These are phyloP conservation scores for Spea hammondii DNA, from an alignment of 2,797 vertebrate genomes.

Conservation along the genomic window DNA sequence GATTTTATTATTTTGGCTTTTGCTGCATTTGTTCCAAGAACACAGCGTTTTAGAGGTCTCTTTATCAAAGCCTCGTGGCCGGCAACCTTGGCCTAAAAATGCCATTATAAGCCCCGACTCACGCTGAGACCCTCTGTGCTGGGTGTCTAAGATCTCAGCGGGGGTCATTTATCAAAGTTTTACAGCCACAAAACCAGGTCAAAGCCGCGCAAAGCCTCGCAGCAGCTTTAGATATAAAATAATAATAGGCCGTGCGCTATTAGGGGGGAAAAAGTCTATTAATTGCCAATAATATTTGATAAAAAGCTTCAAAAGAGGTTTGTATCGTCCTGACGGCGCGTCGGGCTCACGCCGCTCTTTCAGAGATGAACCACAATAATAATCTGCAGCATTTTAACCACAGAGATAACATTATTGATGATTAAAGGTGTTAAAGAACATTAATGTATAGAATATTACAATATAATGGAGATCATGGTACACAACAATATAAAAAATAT, in stretches of 20 bases:
- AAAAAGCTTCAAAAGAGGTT: no score
- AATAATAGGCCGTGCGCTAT: not conserved
- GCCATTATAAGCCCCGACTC: constrained; percentile 7
- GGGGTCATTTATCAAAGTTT: constrained; percentile 19
- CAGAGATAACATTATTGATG: no score
- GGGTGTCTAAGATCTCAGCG: constrained; percentile 3
- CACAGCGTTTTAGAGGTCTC: not conserved
- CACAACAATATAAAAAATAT: no score
- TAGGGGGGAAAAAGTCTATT: not conserved
- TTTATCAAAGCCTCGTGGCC: not conserved
- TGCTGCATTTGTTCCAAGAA: not conserved
- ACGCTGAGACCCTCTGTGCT: not conserved
- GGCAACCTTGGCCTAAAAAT: not conserved
- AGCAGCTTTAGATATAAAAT: not conserved
- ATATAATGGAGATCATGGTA: no score
- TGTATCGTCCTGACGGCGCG: no score
- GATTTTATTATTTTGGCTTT: not conserved
- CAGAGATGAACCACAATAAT: no score
- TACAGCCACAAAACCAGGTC: not conserved
- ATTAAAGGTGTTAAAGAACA: no score
- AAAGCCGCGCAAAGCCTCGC: no score
- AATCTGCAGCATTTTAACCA: no score
- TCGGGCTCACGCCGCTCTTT: no score
- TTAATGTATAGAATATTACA: no score
- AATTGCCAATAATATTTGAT: no score